A percentile compares a stretch with the other conserved stretches of the same genome.
Evolutionary conservation across 2,113 vertebrate species (phyloP).

Genomic region (Trinectes maculatus): DNA sequence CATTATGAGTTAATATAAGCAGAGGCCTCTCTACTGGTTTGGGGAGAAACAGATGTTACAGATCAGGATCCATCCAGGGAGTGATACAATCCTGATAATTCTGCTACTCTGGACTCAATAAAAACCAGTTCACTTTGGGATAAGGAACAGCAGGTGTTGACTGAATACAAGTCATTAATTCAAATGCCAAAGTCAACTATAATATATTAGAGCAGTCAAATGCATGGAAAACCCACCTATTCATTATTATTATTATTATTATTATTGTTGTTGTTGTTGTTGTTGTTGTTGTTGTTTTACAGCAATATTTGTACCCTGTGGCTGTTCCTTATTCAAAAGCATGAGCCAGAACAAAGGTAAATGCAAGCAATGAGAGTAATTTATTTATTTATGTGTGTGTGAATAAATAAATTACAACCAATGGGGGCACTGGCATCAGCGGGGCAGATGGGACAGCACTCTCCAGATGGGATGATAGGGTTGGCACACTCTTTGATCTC

Average conservation of each 20-base stretch:
- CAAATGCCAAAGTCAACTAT: neutral
- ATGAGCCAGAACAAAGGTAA: constrained; percentile 41
- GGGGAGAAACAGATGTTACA: constrained; percentile 39
- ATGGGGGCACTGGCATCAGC: constrained; percentile 84
- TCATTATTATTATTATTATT: neutral
- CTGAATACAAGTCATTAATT: neutral
- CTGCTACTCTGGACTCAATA: constrained; percentile 34
- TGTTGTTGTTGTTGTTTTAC: too few relatives aligned
- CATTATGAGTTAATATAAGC: constrained; percentile 40
- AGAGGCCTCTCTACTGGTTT: constrained; percentile 26
- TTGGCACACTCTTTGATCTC: constrained; percentile 90
- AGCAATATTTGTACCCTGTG: constrained; percentile 15
- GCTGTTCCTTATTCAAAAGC: constrained; percentile 61
- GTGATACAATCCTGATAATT: constrained; percentile 32
- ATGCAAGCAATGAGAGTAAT: constrained; percentile 66
- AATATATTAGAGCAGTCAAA: neutral
- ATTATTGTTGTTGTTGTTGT: too few relatives aligned
- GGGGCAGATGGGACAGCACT: constrained; percentile 95
- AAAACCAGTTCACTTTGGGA: constrained; percentile 51
- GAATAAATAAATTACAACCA: constrained; percentile 97
- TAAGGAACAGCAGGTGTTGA: constrained; percentile 39
- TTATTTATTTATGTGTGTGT: constrained; percentile 85
- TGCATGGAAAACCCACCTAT: neutral
- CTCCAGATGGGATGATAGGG: constrained; percentile 93
- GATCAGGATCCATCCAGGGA: constrained; percentile 26